Conservation (phyloP, 2,113 vertebrate species). For the Trachemys scripta region DNA sequence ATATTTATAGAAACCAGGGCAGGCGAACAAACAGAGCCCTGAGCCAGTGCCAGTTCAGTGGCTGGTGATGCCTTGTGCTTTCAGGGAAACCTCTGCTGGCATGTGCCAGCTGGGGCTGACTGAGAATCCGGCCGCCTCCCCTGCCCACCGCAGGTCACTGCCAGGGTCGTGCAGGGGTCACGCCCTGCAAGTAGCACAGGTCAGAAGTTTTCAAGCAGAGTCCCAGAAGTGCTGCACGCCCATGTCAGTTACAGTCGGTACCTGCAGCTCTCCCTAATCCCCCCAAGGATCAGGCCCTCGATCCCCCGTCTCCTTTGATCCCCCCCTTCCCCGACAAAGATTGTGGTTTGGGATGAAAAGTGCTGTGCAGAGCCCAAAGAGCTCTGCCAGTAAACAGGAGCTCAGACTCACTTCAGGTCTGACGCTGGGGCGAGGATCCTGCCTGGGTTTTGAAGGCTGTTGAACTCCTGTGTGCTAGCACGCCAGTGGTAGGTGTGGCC, state of each 20-base stretch:
- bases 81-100: background rate
- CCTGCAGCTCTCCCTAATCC: background rate
- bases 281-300: background rate
- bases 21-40: background rate
- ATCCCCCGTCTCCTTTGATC: no score
- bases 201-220: background rate
- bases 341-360: background rate
- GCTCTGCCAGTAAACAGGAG: background rate
- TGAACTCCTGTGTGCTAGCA: background rate
- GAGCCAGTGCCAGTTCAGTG: background rate
- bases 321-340: background rate
- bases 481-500: background rate
- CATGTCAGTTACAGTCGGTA: background rate
- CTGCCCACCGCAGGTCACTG: background rate
- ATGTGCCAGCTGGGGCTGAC: background rate
- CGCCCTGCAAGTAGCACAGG: background rate
- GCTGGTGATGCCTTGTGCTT: background rate
- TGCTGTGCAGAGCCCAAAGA: background rate
- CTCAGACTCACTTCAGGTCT: background rate
- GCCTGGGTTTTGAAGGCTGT: background rate
- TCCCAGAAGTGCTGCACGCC: no score
- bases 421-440: background rate
- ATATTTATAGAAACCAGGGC: conserved; percentile 11
- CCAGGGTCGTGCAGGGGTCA: background rate
- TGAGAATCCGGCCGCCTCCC: background rate